These are phyloP conservation scores for Abrostola triplasia DNA, from an alignment of 2,888 invertebrate species.

Conservation along the genomic window DNA sequence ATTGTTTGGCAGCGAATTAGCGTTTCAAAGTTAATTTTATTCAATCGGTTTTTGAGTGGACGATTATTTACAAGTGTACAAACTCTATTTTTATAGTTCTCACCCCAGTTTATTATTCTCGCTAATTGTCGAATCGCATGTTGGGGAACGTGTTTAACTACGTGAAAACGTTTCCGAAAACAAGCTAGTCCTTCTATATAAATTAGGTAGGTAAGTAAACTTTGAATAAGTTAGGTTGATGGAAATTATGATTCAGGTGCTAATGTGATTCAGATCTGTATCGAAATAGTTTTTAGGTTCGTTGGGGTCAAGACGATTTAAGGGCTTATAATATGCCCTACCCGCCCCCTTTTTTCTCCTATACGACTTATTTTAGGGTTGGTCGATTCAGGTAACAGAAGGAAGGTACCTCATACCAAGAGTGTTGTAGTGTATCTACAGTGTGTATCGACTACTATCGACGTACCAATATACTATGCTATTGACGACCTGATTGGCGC, in stretches of 20 bases:
- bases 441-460: too few relatives aligned
- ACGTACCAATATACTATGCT: too few relatives aligned
- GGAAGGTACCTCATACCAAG: too few relatives aligned
- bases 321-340: constrained; percentile 17
- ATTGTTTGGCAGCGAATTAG: constrained; percentile 17
- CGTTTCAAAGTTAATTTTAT: constrained; percentile 24
- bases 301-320: constrained; percentile 48
- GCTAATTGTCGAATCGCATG: constrained; percentile 81
- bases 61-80: constrained; percentile 54
- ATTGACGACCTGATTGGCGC: too few relatives aligned
- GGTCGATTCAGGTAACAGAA: too few relatives aligned
- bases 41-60: constrained; percentile 55
- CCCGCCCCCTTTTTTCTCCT: not conserved
- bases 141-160: constrained; percentile 71
- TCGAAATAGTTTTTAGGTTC: constrained; percentile 46
- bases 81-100: constrained; percentile 64
- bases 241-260: constrained; percentile 64
- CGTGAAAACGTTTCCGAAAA: constrained; percentile 83
- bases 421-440: too few relatives aligned
- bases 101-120: constrained; percentile 56
- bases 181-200: constrained; percentile 75
- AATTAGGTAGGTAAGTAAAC: constrained; percentile 62
- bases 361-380: constrained; percentile 23
- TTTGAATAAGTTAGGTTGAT: constrained; percentile 61
- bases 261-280: constrained; percentile 69